Conservation (phyloP, 2,797 vertebrate genomes). For the Prunella strophiata region DNA sequence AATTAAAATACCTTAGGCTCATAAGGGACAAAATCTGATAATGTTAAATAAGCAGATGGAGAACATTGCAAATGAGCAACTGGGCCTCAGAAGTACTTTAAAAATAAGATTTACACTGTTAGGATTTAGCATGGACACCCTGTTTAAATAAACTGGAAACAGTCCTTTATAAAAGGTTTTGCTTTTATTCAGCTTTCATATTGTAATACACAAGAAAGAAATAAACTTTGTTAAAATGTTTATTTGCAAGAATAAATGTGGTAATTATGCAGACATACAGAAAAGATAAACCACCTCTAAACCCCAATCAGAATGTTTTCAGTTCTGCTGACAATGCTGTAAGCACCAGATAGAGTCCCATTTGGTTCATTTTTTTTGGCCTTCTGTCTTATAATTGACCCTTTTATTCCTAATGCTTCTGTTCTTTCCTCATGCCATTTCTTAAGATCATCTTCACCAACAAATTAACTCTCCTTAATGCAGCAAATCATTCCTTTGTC, state of each 20-base stretch:
- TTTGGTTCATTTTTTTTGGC: neutral
- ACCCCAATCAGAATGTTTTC: neutral
- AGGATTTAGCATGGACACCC: neutral
- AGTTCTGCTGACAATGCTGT: neutral
- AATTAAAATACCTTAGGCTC: neutral
- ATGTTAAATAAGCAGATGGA: neutral
- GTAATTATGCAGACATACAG: neutral
- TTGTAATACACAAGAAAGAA: neutral
- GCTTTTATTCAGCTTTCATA: neutral
- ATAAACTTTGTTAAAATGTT: neutral
- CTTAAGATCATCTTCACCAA: neutral
- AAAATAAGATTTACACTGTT: neutral
- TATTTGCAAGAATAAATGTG: neutral
- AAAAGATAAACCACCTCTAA: neutral
- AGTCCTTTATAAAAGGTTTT: neutral
- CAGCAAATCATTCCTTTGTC: neutral
- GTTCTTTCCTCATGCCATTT: neutral
- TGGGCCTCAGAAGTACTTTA: neutral
- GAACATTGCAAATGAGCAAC: neutral
- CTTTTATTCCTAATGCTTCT: neutral
- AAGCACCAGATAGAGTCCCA: neutral
- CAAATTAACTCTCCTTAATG: neutral
- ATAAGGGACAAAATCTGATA: neutral
- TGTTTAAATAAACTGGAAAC: neutral
- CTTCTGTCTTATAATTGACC: neutral